Evolutionary conservation across 2,113 vertebrate species (phyloP), one percentile per base, ranked within the genome.

Genomic region (Charina bottae): DNA sequence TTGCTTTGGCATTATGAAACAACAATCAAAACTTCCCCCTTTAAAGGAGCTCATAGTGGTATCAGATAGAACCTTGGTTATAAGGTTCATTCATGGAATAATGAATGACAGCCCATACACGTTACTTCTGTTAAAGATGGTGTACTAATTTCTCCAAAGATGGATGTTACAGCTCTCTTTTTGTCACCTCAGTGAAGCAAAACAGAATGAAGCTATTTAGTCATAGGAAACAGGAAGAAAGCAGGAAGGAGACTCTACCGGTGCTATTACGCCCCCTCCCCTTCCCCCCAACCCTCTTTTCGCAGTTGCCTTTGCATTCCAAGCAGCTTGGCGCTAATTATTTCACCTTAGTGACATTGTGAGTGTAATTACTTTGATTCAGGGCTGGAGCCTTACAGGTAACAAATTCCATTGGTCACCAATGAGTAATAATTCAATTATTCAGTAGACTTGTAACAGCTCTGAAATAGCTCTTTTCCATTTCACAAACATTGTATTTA

Each of bases 381-480:
- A 96, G 93, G 93, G 94, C 83, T 95, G 93, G 59, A 94, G 96
- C 92, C 93, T 89, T 91, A 94, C 90, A 96, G 95, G 96, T 95
- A 94, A 95, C 95, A 95, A 97, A 97, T 97, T 92, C 94, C 91
- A 68, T 92, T 95, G 46, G 83, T 92, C 94, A 89, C 94, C 93
- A 93, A 94, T 96, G 93, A 96, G 90, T 92, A 97, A 96, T 97
- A 96, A 95, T 97, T 97, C 94, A 96, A 93, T 97, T 95, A 96
- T 95, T 97, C 92, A 96, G 94, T 94, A 90, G 95, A 89, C 92
- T 94, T 95, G 92, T 87, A 96, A 91, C 95, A 93, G 64, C 95
- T 95, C 91, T 56, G 93, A 94, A 97, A 96, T 95, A 95, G 93
- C 84, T 62, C 94, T 93, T 94, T 94, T 89, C 97, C 85, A 95